These are phyloP conservation scores for Drosophila dives DNA, from an alignment of 2,888 invertebrate species.

Conservation along the genomic window DNA sequence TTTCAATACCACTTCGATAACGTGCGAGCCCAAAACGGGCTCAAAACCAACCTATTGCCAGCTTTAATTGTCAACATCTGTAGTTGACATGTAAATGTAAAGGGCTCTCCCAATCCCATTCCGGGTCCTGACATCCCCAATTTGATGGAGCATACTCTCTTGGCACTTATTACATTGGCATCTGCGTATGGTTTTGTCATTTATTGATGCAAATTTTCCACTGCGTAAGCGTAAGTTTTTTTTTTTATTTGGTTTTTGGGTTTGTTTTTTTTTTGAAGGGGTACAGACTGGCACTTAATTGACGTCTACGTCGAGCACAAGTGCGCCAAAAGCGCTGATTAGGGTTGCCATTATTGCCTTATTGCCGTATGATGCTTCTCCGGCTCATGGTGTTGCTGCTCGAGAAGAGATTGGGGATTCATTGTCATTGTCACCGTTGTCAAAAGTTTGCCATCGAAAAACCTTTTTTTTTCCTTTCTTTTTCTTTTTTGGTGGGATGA, in stretches of 20 bases:
- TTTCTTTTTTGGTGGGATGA: slow-evolving; percentile 7
- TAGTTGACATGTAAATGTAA: slow-evolving; percentile 72
- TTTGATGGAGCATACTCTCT: slow-evolving; percentile 73
- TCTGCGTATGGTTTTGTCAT: slow-evolving; percentile 79
- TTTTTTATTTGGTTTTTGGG: slow-evolving; percentile 29
- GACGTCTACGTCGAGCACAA: slow-evolving; percentile 78
- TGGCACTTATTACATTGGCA: slow-evolving; percentile 80
- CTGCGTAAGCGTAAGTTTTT: slow-evolving; percentile 39
- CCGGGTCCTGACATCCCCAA: slow-evolving; percentile 23
- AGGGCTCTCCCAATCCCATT: slow-evolving; percentile 52
- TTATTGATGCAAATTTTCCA: slow-evolving; percentile 76
- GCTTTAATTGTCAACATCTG: slow-evolving; percentile 77
- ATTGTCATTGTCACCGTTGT: slow-evolving; percentile 74
- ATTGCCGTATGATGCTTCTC: slow-evolving; percentile 20
- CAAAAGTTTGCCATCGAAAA: slow-evolving; percentile 58
- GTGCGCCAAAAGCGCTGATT: slow-evolving; percentile 69
- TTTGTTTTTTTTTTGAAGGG: slow-evolving; percentile 21
- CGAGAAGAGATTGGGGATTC: slow-evolving; percentile 16
- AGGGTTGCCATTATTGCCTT: slow-evolving; percentile 64
- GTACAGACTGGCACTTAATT: slow-evolving; percentile 62
- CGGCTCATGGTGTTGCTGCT: slow-evolving; percentile 2
- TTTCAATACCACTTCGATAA: slow-evolving; percentile 48
- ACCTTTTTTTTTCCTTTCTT: slow-evolving; percentile 48
- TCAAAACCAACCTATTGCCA: slow-evolving; percentile 37
- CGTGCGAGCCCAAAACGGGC: slow-evolving; percentile 10